A percentile compares a stretch with the other conserved stretches of the same genome.
These are phyloP conservation scores for Beris morrisii DNA, from an alignment of 2,888 invertebrate genomes.

Conservation along the genomic window DNA sequence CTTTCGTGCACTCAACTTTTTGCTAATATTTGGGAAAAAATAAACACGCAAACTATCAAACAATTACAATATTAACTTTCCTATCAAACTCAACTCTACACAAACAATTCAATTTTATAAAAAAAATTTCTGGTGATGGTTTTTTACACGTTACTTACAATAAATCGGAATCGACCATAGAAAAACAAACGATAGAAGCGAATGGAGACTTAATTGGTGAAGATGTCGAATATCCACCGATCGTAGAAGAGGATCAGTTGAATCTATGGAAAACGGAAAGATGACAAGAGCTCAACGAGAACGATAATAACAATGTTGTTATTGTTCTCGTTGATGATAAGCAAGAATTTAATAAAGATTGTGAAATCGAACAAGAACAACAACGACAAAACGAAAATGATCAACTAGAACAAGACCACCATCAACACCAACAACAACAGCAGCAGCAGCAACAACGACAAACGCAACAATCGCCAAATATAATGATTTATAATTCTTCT, in stretches of 20 bases:
- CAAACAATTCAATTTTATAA: slow-evolving; percentile 16
- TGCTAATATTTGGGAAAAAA: slow-evolving; percentile 13
- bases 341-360: slow-evolving; percentile 36
- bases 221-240: slow-evolving; percentile 53
- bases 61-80: slow-evolving; percentile 7
- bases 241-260: slow-evolving; percentile 46
- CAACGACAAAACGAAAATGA: slow-evolving; percentile 34
- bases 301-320: slow-evolving; percentile 41
- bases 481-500: slow-evolving; percentile 15
- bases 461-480: slow-evolving; percentile 11
- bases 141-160: background rate
- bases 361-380: slow-evolving; percentile 35
- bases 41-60: background rate
- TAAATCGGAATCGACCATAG: background rate
- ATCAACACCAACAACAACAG: slow-evolving; percentile 14
- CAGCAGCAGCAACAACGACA: slow-evolving; percentile 4
- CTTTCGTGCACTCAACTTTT: slow-evolving; percentile 25
- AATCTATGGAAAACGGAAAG: slow-evolving; percentile 43
- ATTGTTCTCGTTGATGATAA: slow-evolving; percentile 43
- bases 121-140: slow-evolving; percentile 26
- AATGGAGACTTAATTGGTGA: slow-evolving; percentile 48
- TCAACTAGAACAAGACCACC: slow-evolving; percentile 1
- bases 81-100: background rate
- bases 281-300: slow-evolving; percentile 43
- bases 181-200: slow-evolving; percentile 30